These are phyloP conservation scores for Dasysyrphus albostriatus DNA, from an alignment of 2,888 invertebrate genomes.

Conservation along the genomic window DNA sequence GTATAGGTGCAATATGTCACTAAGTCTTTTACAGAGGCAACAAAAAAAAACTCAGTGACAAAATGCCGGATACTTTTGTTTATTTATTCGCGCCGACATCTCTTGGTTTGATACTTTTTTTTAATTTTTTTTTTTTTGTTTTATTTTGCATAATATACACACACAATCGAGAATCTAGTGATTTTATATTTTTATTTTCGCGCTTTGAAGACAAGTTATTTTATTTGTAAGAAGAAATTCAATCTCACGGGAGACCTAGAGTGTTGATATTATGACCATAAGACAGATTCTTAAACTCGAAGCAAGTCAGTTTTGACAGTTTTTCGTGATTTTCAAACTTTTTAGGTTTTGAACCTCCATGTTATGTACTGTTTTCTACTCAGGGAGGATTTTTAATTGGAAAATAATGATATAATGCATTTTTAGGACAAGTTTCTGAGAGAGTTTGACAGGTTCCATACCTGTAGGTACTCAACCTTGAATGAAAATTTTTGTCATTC, in stretches of 20 bases:
- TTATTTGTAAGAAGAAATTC: background rate
- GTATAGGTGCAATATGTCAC: slow-evolving; percentile 43
- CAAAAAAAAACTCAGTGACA: slow-evolving; percentile 19
- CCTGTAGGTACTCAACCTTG: too few relatives aligned
- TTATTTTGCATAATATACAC: background rate
- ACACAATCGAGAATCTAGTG: background rate
- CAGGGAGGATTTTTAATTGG: background rate
- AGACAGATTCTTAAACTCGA: background rate
- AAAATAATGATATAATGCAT: background rate
- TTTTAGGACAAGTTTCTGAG: too few relatives aligned
- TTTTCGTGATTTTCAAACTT: background rate
- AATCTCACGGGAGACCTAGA: background rate
- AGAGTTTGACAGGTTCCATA: too few relatives aligned
- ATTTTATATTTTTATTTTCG: slow-evolving; percentile 52
- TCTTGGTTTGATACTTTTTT: slow-evolving; percentile 33
- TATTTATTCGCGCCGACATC: slow-evolving; percentile 39
- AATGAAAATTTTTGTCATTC: too few relatives aligned
- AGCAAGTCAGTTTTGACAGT: background rate
- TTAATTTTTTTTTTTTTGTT: slow-evolving; percentile 3
- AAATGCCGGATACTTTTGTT: slow-evolving; percentile 42
- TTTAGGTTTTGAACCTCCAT: background rate
- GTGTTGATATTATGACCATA: background rate
- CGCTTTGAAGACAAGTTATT: background rate
- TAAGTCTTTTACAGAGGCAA: slow-evolving; percentile 2
- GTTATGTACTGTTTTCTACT: background rate